Percentiles rank a stretch among this genome's conserved stretches.
Conservation (phyloP, 1,140 invertebrate species). For the Chironomus striatipennis region DNA sequence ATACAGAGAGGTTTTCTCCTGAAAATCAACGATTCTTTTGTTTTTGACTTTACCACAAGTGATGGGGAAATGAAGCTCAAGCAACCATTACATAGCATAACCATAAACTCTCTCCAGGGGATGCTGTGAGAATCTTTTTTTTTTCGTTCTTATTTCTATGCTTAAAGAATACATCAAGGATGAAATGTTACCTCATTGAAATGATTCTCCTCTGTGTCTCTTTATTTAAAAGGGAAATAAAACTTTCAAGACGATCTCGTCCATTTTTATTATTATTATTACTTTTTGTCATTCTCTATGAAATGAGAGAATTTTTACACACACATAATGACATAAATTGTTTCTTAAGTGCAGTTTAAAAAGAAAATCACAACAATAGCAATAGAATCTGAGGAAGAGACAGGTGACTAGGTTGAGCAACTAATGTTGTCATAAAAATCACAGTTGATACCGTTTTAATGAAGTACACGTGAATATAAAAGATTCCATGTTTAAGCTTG, state of each 20-base stretch:
- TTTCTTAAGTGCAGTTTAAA: slow-evolving; percentile 15
- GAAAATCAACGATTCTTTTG: background rate
- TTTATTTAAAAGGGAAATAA: background rate
- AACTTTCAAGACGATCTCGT: too few species aligned
- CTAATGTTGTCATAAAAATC: too few species aligned
- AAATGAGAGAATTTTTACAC: background rate
- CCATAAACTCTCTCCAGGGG: slow-evolving; percentile 21
- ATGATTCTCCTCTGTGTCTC: background rate
- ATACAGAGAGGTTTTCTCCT: background rate
- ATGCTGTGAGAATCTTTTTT: background rate
- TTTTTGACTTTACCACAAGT: background rate
- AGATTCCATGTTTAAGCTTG: too few species aligned
- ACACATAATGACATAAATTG: background rate
- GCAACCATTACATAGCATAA: background rate
- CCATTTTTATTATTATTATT: too few species aligned
- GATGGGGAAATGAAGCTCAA: background rate
- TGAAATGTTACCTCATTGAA: slow-evolving; percentile 15
- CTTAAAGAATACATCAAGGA: slow-evolving; percentile 6
- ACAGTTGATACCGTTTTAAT: too few species aligned
- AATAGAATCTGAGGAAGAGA: too few species aligned
- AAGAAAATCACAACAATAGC: background rate
- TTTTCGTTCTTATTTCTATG: background rate
- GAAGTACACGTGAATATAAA: too few species aligned
- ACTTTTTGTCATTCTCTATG: background rate
- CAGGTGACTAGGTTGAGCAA: too few species aligned